Base-by-base conservation (phyloP, 2,113 vertebrate species). In the Malurus cyaneus region DNA sequence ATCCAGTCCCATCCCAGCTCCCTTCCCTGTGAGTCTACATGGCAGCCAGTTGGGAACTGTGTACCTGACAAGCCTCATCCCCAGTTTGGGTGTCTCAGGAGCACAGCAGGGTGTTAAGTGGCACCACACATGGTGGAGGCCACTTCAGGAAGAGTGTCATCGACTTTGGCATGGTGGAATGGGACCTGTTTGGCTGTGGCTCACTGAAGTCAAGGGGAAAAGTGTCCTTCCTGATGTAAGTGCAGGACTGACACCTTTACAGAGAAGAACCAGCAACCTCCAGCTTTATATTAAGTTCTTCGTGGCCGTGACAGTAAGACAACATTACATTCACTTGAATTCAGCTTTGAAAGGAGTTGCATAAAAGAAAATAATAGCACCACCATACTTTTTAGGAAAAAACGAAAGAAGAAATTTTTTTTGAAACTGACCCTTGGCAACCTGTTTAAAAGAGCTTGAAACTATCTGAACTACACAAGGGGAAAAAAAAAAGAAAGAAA, bases 401-500 rank as follows among this genome's bases (percentile, higher is more conserved):
- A 89, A 72, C 59, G n/a, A 23, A 70, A 83, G 41, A 74, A 71
- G 56, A 87, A 23, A 16, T 1, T 11, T 16, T 46, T 44, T 92
- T 90, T 91, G 7, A 89, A 89, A 82, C 62, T 95, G 88, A 96
- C 88, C 85, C 83, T 93, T 92, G 94, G 64, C 65, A 79, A 57
- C 72, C 86, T 94, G 69, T 73, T 93, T 91, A 93, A 96, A 94
- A 86, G 90, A 94, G 81, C 84, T 94, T 88, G 93, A 94, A 96
- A 96, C 93, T 89, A 95, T 93, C 94, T 85, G 91, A 96, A 92
- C 82, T 83, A 94, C 60, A 83, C 18, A 59, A 80, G n/a, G 2
- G 2, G 4, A 7, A 56, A 39, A 72, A n/a, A 83, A 82, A 87
- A 62, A 17, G 17, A 66, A 82, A 85, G 23, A 41, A 96, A 94